Base-by-base conservation (phyloP, 1,140 invertebrate genomes). In the Popillia japonica region DNA sequence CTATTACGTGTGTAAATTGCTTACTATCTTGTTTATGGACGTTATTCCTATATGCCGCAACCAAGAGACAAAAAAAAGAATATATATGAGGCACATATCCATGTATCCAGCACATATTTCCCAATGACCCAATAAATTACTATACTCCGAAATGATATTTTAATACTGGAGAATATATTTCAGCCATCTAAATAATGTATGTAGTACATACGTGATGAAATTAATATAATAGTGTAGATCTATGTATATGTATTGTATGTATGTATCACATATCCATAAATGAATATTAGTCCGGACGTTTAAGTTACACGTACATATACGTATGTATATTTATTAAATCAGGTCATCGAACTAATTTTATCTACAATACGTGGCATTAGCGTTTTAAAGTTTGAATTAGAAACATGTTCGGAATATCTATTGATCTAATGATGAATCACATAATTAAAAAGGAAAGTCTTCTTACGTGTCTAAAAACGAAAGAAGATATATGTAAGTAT, bases 381-480 rank as follows among this genome's bases (percentile, higher is more conserved):
- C 61, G 17, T 34, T 22, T 68, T 68, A 9, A 68, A 23, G 27
- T 68, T 23, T 34, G 11, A 34, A 68, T 68, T 68, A 20, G 11
- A 68, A 27, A 9, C 61, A 14, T 68, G 61, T 68, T 68, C 20
- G 61, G 61, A 34, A 68, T 68, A 68, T 27, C 22, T 14, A 68
- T 68, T 8, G 61, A 68, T 34, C 61, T 68, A 68, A 68, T 68
- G 61, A 68, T 68, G 61, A 68, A 68, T 68, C 61, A 68, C 20
- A 68, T 68, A 68, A n/a, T 68, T 22, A 23, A 68, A 68, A 22
- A 34, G 61, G 14, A 55, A 55, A 55, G 48, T 14, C 6, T 17
- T 6, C 17, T 55, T 55, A 55, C 48, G 48, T n/a, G 48, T 6
- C 2, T 7, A 55, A 55, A 55, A 55, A 55, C 48, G 11, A 55